phyloP scores from a whole-genome alignment of 1,140 invertebrate species.

The Zaprionus gabonicus region DNA sequence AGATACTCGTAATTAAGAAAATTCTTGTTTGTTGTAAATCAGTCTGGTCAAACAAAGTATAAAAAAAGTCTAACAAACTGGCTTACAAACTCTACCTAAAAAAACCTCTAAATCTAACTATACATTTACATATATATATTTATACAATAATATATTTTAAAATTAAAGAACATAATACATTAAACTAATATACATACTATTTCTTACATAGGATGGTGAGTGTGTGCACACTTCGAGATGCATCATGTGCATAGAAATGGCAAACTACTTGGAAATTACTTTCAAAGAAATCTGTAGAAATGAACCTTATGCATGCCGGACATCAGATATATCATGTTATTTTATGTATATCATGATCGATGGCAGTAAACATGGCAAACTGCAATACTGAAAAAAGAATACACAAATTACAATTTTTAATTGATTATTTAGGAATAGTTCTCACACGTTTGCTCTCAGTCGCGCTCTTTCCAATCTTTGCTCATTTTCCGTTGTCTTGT shows the following conservation, averaged over 20 bases:
- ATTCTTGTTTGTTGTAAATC: neutral
- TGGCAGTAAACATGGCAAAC: too few relatives aligned
- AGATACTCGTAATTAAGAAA: neutral
- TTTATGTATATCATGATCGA: too few relatives aligned
- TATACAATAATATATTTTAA: neutral
- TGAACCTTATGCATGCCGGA: too few relatives aligned
- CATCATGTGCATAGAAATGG: too few relatives aligned
- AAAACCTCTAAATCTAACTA: neutral
- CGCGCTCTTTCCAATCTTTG: too few relatives aligned
- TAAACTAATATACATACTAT: neutral
- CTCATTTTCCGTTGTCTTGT: too few relatives aligned
- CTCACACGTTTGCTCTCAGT: neutral
- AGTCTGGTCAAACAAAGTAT: neutral
- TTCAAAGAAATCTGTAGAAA: too few relatives aligned
- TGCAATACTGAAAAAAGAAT: too few relatives aligned
- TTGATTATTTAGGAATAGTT: neutral
- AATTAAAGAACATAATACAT: neutral
- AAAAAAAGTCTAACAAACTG: neutral
- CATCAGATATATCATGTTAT: too few relatives aligned
- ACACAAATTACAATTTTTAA: too few relatives aligned
- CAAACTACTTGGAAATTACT: too few relatives aligned
- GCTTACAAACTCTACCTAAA: neutral
- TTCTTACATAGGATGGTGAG: neutral
- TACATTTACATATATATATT: neutral
- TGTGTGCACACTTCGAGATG: neutral